Conservation (phyloP, 2,113 vertebrate species). For the Planiliza haematocheilus region DNA sequence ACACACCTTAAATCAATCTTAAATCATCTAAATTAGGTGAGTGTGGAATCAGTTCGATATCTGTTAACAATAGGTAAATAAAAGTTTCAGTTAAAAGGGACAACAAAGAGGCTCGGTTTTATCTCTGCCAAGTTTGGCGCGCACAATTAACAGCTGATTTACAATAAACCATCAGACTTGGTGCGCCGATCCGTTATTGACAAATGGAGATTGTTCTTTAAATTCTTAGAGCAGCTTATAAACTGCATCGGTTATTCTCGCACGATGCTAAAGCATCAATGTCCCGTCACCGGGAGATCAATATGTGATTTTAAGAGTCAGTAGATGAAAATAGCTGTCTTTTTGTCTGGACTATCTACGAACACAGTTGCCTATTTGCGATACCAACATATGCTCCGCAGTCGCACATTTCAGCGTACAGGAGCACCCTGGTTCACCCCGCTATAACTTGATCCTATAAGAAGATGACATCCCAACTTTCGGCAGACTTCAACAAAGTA, state of each 20-base stretch:
- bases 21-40: no score
- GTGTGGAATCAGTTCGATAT: no score
- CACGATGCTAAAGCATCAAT: slow-evolving; percentile 2
- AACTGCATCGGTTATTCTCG: not conserved
- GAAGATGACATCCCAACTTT: slow-evolving; percentile 87
- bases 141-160: slow-evolving; percentile 63
- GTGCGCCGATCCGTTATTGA: slow-evolving; percentile 18
- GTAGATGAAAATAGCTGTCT: slow-evolving; percentile 71
- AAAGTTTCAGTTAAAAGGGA: slow-evolving; percentile 63
- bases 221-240: slow-evolving; percentile 7
- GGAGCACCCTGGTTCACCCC: slow-evolving; percentile 61
- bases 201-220: slow-evolving; percentile 2
- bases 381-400: slow-evolving; percentile 77
- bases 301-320: slow-evolving; percentile 41
- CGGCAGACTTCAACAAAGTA: slow-evolving; percentile 86
- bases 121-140: slow-evolving; percentile 65
- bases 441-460: slow-evolving; percentile 79
- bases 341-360: slow-evolving; percentile 87
- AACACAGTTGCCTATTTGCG: slow-evolving; percentile 76
- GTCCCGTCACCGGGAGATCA: not conserved
- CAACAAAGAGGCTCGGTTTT: slow-evolving; percentile 52
- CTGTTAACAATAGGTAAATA: slow-evolving; percentile 7
- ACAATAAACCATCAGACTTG: slow-evolving; percentile 29
- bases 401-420: slow-evolving; percentile 60
- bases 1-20: no score